Evolutionary conservation across 2,113 vertebrate species (phyloP), one percentile per base, ranked within the genome.

Genomic region (Pandion haliaetus): DNA sequence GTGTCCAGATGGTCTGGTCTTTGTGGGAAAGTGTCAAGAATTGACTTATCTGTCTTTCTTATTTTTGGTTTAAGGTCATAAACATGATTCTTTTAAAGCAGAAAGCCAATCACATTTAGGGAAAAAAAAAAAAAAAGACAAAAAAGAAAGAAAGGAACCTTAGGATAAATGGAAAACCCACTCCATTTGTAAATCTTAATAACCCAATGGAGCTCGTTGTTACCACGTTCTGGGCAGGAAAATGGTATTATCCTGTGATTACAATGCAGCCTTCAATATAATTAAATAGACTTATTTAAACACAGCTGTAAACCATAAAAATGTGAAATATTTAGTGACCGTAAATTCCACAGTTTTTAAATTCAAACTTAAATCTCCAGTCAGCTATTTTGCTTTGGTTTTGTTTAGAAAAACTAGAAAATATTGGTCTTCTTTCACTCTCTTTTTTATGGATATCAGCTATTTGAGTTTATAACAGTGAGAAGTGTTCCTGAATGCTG

Each of bases 1-100:
- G 86, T 58, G 66, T 97, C 98, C 98, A 98, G 98, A 98, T 98
- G 98, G 98, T 95, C 84, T 84, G 88, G 95, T 97, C 95, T 98
- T 98, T 98, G 96, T 83, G 90, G 96, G 66, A 59, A 98, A 97
- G 96, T 97, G 97, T 98, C 98, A 98, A 94, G 95, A 96, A 96
- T 69, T 98, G 97, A 98, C 97, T 97, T 98, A 97, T 98, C 96
- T 97, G 82, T 98, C 97, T 98, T 90, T 97, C 95, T 98, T 97
- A 85, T 82, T 97, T 97, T 86, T 94, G 58, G 80, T 97, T 98
- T 98, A 98, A 98, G 98, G 97, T 98, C 97, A 98, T 96, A 98
- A 96, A 93, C 69, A 97, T 65, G 85, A 95, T 97, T 95, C 83
- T 87, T 95, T 96, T 93, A 82, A 97, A 97, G 42, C 36, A 95